Evolutionary conservation across 2,113 vertebrate species (phyloP).

Genomic region (Gobius niger): DNA sequence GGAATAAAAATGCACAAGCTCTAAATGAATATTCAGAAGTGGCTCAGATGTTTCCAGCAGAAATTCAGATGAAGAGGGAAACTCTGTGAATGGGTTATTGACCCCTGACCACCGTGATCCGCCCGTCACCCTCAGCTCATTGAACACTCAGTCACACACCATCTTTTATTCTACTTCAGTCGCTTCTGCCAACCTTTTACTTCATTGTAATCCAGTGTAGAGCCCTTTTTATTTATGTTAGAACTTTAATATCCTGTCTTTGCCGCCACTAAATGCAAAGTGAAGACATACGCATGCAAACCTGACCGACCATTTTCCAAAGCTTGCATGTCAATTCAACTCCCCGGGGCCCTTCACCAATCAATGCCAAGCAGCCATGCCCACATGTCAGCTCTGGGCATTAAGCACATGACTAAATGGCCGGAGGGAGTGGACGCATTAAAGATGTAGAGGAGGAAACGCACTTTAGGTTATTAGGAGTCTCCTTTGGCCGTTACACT

Average conservation of each 20-base stretch:
- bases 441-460: neutral
- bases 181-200: neutral
- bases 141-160: constrained; percentile 11
- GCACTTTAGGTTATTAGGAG: neutral
- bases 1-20: neutral
- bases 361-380: constrained; percentile 52
- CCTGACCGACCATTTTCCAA: constrained; percentile 9
- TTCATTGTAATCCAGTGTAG: neutral
- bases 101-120: constrained; percentile 20
- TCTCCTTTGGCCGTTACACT: constrained; percentile 1
- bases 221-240: neutral
- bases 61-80: constrained; percentile 16
- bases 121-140: constrained; percentile 30
- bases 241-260: constrained; percentile 14
- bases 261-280: constrained; percentile 11
- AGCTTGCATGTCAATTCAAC: constrained; percentile 10
- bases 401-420: constrained; percentile 32
- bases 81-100: constrained; percentile 18
- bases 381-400: constrained; percentile 44
- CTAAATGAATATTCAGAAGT: neutral
- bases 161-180: neutral
- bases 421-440: constrained; percentile 6
- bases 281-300: constrained; percentile 8
- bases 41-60: constrained; percentile 12
- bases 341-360: constrained; percentile 34